Evolutionary conservation across 1,140 invertebrate genomes (phyloP), one percentile per base, ranked within the genome.

Genomic region (Delia radicum): DNA sequence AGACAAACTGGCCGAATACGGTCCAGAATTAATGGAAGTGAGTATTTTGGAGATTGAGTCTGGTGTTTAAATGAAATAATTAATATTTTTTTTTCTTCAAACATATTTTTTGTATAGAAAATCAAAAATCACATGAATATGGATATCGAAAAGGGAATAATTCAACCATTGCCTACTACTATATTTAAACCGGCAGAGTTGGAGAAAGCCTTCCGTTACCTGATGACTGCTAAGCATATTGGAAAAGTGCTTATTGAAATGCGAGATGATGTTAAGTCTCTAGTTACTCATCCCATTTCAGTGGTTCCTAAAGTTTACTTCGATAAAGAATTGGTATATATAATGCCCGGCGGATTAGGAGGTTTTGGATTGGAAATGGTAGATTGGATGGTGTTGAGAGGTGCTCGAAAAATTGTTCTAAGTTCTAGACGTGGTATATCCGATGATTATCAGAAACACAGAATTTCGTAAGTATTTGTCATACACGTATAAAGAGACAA

Each of bases 361-460:
- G 95, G 95, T 2, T 96, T 98, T 85, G 96, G 96, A 37, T 87
- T 98, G 15, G 96, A 98, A 84, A 82, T 98, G 61, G 91, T 91
- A 3, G 92, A 96, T 81, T 98, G 96, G 95, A 87, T 98, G 75
- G 89, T 95, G 15, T 82, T 93, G 28, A 88, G 95, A 81, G 96
- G 95, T 2, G 94, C 92, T 4, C 90, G 87, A 75, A 93, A 93
- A 80, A 78, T 98, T 1, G 87, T 97, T 2, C 87, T 98, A 0
- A 95, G 92, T 1, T 96, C 95, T 1, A 89, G 95, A 78, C 89
- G 89, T 74, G 95, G 95, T 21, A 85, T 96, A 13, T 88, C 85
- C 63, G 94, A 91, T 78, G 94, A 95, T 10, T 97, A 96, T 85
- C 95, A 97, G 87, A 83, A 88, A 2, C 88, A 89, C 13, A 85